A percentile compares a stretch with the other conserved stretches of the same genome.
Conservation (phyloP, 2,797 vertebrate genomes). For the Discoglossus pictus region DNA sequence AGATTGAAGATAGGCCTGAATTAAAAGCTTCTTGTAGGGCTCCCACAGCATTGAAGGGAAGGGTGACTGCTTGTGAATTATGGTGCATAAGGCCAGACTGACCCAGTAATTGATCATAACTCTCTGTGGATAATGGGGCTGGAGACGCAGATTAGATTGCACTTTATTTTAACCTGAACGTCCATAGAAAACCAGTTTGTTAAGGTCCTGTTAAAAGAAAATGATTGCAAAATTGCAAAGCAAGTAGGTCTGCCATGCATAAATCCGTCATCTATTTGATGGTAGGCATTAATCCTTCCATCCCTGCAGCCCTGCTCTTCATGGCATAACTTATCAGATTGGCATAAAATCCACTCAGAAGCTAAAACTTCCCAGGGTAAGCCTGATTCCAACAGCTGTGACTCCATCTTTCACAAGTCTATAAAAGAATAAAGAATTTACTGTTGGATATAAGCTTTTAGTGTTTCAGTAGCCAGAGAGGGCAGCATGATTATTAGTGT, state of each 20-base stretch:
- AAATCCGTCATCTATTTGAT: slow-evolving; percentile 36
- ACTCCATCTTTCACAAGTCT: slow-evolving; percentile 16
- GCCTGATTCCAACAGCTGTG: neutral
- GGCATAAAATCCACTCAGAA: neutral
- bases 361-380: neutral
- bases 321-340: slow-evolving; percentile 19
- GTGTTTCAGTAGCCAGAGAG: too few relatives aligned
- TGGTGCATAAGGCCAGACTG: slow-evolving; percentile 29
- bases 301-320: slow-evolving; percentile 9
- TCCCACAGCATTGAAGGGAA: slow-evolving; percentile 26
- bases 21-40: slow-evolving; percentile 23
- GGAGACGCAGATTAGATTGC: slow-evolving; percentile 34
- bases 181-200: slow-evolving; percentile 25
- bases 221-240: slow-evolving; percentile 44
- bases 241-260: slow-evolving; percentile 30
- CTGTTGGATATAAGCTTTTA: neutral
- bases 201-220: slow-evolving; percentile 39
- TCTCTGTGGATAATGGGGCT: slow-evolving; percentile 25
- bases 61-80: slow-evolving; percentile 33
- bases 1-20: slow-evolving; percentile 19
- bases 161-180: slow-evolving; percentile 46
- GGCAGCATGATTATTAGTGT: too few relatives aligned
- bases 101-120: slow-evolving; percentile 42
- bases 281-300: slow-evolving; percentile 36
- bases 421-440: slow-evolving; percentile 9